Percentiles rank a stretch among this genome's conserved stretches.
Evolutionary conservation across 2,797 vertebrate species (phyloP).

Genomic region (Adelosebastes latens): DNA sequence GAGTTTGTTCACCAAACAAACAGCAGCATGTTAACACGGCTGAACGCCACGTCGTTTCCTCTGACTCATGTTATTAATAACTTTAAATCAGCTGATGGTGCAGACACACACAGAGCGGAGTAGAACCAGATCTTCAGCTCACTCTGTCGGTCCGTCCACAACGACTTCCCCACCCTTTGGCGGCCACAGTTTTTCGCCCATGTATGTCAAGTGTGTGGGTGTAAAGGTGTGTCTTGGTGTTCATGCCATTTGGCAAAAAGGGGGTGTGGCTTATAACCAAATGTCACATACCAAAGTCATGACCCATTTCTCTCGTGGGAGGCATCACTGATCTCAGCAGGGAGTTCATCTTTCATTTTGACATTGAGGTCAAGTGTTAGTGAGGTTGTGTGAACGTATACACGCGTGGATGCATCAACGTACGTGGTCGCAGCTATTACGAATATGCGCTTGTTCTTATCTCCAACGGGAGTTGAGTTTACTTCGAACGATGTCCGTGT

Average conservation of each 20-base stretch:
- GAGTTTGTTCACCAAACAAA: conserved; percentile 5
- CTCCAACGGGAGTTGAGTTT: too few relatives aligned
- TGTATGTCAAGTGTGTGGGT: not conserved
- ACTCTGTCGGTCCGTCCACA: not conserved
- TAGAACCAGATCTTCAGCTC: not conserved
- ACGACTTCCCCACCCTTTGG: not conserved
- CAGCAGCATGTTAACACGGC: not conserved
- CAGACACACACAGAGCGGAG: not conserved
- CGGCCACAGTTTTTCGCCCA: not conserved
- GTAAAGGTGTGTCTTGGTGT: not conserved
- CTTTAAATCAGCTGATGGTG: not conserved
- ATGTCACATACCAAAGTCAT: not conserved
- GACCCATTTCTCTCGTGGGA: not conserved
- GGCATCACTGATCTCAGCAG: not conserved
- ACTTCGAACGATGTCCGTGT: too few relatives aligned
- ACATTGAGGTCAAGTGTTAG: too few relatives aligned
- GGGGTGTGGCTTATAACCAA: not conserved
- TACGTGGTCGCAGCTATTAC: too few relatives aligned
- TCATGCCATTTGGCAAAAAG: not conserved
- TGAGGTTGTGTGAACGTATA: too few relatives aligned
- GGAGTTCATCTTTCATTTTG: too few relatives aligned
- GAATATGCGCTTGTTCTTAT: too few relatives aligned
- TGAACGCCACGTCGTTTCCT: not conserved
- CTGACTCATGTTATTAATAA: not conserved
- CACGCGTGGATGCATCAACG: too few relatives aligned